phyloP scores from a whole-genome alignment of 1,140 invertebrate genomes.

The Nomia melanderi region DNA sequence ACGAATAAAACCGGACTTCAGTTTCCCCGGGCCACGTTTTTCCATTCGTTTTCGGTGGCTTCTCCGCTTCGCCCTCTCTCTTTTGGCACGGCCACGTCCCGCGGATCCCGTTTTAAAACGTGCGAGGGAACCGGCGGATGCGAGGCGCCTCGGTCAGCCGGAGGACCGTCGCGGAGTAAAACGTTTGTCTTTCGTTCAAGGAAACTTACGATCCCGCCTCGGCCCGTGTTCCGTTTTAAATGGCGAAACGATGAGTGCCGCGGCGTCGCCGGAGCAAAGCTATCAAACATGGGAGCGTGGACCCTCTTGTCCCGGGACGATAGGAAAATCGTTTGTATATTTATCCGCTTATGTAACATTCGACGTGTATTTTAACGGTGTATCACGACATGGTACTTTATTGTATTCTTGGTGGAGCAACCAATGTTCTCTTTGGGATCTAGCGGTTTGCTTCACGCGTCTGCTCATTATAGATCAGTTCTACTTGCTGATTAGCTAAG shows the following conservation, averaged over 20 bases:
- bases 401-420: too few relatives aligned
- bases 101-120: too few relatives aligned
- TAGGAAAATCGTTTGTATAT: too few relatives aligned
- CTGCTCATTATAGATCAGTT: too few relatives aligned
- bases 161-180: conserved; percentile 18
- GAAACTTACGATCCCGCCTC: conserved; percentile 1
- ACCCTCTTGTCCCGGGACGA: not conserved
- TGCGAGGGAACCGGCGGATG: too few relatives aligned
- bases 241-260: not conserved
- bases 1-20: conserved; percentile 36
- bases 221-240: not conserved
- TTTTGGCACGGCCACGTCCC: not conserved
- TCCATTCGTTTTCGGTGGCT: conserved; percentile 26
- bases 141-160: not conserved
- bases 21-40: not conserved
- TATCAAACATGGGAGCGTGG: not conserved
- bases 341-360: too few relatives aligned
- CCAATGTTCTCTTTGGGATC: too few relatives aligned
- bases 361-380: too few relatives aligned
- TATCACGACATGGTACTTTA: too few relatives aligned
- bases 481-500: too few relatives aligned
- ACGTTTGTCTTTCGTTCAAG: conserved; percentile 19
- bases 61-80: not conserved
- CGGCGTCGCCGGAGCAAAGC: not conserved
- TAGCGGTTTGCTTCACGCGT: too few relatives aligned